These are phyloP conservation scores for Diplodus sargus DNA, from an alignment of 2,797 vertebrate genomes.

Conservation along the genomic window DNA sequence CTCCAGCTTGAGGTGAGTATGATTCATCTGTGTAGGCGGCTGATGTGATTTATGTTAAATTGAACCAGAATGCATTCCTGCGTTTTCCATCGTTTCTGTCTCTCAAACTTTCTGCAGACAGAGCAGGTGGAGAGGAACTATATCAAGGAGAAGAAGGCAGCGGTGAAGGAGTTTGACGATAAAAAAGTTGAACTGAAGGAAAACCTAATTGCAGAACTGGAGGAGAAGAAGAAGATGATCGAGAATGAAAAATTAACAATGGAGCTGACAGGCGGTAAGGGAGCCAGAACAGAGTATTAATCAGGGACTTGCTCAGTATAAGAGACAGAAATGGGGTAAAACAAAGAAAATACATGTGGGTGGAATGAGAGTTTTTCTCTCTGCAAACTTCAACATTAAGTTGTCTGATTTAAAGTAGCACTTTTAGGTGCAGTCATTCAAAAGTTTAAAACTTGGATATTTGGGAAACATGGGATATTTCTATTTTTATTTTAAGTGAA, in stretches of 20 bases:
- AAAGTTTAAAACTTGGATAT: background rate
- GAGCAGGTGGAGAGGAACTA: conserved; percentile 99
- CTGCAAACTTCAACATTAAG: conserved; percentile 14
- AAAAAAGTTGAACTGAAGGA: conserved; percentile 99
- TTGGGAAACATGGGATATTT: background rate
- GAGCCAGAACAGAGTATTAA: conserved; percentile 35
- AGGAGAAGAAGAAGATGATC: conserved; percentile 99
- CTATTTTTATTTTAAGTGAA: background rate
- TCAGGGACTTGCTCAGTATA: conserved; percentile 29
- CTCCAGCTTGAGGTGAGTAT: conserved; percentile 95
- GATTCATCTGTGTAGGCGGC: background rate
- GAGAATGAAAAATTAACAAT: conserved; percentile 99
- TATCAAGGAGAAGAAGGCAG: conserved; percentile 98
- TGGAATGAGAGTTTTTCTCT: conserved; percentile 19
- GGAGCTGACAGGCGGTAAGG: conserved; percentile 96
- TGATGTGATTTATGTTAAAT: background rate
- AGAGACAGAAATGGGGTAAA: conserved; percentile 5
- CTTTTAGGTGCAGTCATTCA: background rate
- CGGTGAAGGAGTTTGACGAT: conserved; percentile 98
- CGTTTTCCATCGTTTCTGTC: background rate
- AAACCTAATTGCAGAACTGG: conserved; percentile 95
- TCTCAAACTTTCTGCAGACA: conserved; percentile 82
- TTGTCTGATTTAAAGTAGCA: conserved; percentile 4
- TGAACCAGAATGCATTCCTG: background rate
- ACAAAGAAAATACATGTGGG: conserved; percentile 18